phyloP scores from a whole-genome alignment of 1,140 invertebrate species.

The Trachymyrmex septentrionalis region DNA sequence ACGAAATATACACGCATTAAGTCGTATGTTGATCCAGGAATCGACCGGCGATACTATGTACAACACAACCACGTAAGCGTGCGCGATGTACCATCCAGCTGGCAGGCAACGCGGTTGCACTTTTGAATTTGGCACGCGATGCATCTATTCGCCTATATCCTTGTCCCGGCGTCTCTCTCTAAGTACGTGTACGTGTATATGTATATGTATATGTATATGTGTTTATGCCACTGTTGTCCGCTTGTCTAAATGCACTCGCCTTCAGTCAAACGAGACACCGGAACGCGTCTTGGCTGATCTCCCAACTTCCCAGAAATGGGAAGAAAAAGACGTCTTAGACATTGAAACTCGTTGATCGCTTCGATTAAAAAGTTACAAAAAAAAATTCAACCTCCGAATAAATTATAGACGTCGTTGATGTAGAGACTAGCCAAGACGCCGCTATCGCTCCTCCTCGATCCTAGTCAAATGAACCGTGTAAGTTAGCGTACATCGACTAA shows the following conservation, averaged over 20 bases:
- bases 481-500: slow-evolving; percentile 52
- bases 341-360: neutral
- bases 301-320: neutral
- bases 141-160: slow-evolving; percentile 54
- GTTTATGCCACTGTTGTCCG: slow-evolving; percentile 10
- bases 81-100: slow-evolving; percentile 61
- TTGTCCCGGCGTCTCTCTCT: slow-evolving; percentile 46
- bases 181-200: neutral
- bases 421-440: slow-evolving; percentile 34
- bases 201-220: neutral
- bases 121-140: slow-evolving; percentile 80
- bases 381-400: neutral
- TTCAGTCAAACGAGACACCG: slow-evolving; percentile 59
- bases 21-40: slow-evolving; percentile 80
- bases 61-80: slow-evolving; percentile 77
- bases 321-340: slow-evolving; percentile 9
- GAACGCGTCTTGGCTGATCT: slow-evolving; percentile 39
- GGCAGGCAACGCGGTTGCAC: slow-evolving; percentile 72
- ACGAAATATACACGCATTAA: slow-evolving; percentile 84
- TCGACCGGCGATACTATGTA: slow-evolving; percentile 80
- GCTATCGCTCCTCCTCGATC: slow-evolving; percentile 31
- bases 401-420: neutral
- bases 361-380: slow-evolving; percentile 35
- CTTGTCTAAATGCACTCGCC: slow-evolving; percentile 49
- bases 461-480: slow-evolving; percentile 48